Conservation (phyloP, 2,888 invertebrate genomes). For the Neoascia interrupta region DNA sequence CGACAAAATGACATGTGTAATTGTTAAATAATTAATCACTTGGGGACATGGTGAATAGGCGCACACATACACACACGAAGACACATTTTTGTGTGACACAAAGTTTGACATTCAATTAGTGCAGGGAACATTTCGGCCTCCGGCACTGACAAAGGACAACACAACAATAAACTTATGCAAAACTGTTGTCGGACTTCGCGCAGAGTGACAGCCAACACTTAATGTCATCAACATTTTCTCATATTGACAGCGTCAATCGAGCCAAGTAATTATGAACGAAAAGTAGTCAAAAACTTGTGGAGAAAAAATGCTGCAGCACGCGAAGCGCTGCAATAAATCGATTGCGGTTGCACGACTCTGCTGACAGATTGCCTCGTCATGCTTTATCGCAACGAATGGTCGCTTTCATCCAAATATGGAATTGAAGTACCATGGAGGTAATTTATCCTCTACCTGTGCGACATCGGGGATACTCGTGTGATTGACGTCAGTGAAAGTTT, state of each 20-base stretch:
- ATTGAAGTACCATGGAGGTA: background rate
- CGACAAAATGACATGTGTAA: constrained; percentile 28
- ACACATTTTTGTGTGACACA: background rate
- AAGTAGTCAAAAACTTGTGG: background rate
- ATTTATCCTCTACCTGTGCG: background rate
- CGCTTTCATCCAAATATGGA: constrained; percentile 8
- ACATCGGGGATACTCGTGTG: constrained; percentile 1
- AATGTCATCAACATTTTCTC: background rate
- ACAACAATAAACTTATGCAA: background rate
- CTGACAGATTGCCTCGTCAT: constrained; percentile 43
- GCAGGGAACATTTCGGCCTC: background rate
- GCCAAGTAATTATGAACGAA: background rate
- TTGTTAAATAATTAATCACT: constrained; percentile 48
- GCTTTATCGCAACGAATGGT: background rate
- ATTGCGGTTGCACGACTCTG: constrained; percentile 13
- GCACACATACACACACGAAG: background rate
- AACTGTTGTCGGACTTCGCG: background rate
- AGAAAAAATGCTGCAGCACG: background rate
- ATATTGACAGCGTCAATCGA: constrained; percentile 1
- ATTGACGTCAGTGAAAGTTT: constrained; percentile 10
- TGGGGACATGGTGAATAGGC: constrained; percentile 7
- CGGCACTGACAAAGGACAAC: background rate
- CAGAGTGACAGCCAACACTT: background rate
- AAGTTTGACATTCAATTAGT: background rate
- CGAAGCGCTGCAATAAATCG: constrained; percentile 8